Base-by-base conservation (phyloP, 2,797 vertebrate species). In the Enteromius thamalakanensis region DNA sequence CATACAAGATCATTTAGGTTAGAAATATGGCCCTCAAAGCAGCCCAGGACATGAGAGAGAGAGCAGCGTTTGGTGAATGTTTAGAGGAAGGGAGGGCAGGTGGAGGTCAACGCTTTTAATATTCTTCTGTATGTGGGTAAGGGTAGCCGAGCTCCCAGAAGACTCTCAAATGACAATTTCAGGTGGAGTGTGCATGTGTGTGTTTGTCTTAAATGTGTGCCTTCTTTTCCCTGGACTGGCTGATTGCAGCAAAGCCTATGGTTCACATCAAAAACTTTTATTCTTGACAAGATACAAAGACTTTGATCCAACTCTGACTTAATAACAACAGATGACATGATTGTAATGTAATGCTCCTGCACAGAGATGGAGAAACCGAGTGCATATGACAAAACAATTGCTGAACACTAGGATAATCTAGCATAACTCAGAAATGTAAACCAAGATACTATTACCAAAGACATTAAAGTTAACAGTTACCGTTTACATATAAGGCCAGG, bases 81-180 rank as follows among this genome's bases (percentile, higher is more conserved):
- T 62, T 62, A 84, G 68, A 58, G 21, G 40, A 82, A 32, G 26
- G 2, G 55, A 62, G 42, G 79, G 47, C 75, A 78, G 72, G 34
- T 5, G 11, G 60, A 64, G 86, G 69, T 80, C 85, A 82, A 80
- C 42, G 80, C 75, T 76, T 86, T 86, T 79, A 85, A 76, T 77
- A 53, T 58, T 55, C 19, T 40, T 51, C 21, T 58, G 40, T 70
- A 67, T 62, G 64, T 45, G 69, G 37, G 51, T 68, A 65, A 87
- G 19, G 76, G 72, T 15, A 79, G 79, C 45, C 71, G 4, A 68
- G 34, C 70, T 58, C 76, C 62, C 78, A 72, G 23, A 42, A 74
- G 8, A 71, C 15, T 75, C 71, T 80, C n/a, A 68, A 79, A 87
- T 81, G 77, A 89, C 80, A 85, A 64, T 32, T 84, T 69, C 80